Percentiles rank a stretch among this genome's conserved stretches.
These are phyloP conservation scores for mouse (Mus musculus) DNA, from an alignment of 2,113 vertebrate genomes.

Conservation along the genomic window DNA sequence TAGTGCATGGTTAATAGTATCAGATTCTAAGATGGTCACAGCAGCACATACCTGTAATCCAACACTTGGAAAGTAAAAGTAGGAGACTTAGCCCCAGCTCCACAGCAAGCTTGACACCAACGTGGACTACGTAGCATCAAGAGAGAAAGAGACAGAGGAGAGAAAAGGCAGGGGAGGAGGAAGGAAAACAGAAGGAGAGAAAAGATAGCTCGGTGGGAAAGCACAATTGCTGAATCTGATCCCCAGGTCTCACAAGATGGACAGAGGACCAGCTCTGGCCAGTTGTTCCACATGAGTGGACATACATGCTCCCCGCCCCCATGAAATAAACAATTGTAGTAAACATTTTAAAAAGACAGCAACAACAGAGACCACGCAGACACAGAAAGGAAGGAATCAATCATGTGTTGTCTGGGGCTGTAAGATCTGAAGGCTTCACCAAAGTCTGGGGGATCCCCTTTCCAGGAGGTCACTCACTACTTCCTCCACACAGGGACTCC, in stretches of 20 bases:
- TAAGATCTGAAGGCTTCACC: background rate
- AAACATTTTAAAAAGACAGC: background rate
- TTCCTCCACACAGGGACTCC: background rate
- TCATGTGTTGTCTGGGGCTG: rapidly evolving
- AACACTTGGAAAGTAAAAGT: background rate
- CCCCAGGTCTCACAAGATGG: background rate
- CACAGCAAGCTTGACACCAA: background rate
- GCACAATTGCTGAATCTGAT: background rate
- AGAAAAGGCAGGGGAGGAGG: too few species aligned
- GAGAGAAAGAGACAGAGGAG: background rate
- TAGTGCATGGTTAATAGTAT: background rate
- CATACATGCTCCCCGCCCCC: background rate
- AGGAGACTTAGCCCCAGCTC: background rate
- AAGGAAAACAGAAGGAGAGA: background rate
- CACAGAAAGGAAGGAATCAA: background rate
- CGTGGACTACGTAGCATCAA: background rate
- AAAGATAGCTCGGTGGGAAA: background rate
- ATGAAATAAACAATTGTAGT: background rate
- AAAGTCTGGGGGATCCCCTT: background rate
- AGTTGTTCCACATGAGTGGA: background rate
- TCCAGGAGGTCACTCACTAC: background rate
- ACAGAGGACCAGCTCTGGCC: background rate
- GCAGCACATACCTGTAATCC: background rate
- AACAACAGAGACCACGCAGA: background rate
- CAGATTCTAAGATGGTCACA: background rate